These are phyloP conservation scores for Empis stercorea DNA, from an alignment of 2,888 invertebrate species.

Conservation along the genomic window DNA sequence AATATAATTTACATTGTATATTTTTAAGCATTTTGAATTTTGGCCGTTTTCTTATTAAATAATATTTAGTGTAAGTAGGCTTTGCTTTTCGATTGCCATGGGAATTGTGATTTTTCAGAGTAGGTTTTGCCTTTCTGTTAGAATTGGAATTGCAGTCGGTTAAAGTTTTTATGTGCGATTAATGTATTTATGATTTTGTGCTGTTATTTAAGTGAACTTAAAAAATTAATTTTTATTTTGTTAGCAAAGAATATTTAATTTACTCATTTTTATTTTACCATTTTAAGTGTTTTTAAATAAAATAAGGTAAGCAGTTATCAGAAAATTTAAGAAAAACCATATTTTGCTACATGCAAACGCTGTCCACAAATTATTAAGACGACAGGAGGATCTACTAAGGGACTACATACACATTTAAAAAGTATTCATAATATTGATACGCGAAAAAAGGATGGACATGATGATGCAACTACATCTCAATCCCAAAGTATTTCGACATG, in stretches of 20 bases:
- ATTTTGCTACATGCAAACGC: constrained; percentile 1
- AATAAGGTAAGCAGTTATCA: not conserved
- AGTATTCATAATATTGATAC: constrained; percentile 1
- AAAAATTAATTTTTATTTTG: not conserved
- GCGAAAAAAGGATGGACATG: not conserved
- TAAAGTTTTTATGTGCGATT: not conserved
- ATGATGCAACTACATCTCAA: constrained; percentile 2
- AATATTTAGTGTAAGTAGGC: not conserved
- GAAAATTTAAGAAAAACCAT: not conserved
- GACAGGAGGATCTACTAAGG: not conserved
- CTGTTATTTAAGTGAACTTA: not conserved
- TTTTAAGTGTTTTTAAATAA: not conserved
- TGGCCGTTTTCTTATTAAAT: not conserved
- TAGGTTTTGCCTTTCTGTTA: not conserved
- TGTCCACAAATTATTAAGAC: not conserved
- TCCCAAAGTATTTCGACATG: constrained; percentile 1
- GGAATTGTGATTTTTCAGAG: not conserved
- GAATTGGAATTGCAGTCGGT: not conserved
- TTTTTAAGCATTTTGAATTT: not conserved
- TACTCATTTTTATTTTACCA: not conserved
- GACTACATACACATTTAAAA: not conserved
- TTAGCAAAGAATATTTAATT: not conserved
- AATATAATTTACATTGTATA: not conserved
- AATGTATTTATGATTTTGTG: not conserved
- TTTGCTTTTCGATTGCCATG: not conserved